Base-by-base conservation (phyloP, 2,797 vertebrate genomes). In the Antennarius maculatus region DNA sequence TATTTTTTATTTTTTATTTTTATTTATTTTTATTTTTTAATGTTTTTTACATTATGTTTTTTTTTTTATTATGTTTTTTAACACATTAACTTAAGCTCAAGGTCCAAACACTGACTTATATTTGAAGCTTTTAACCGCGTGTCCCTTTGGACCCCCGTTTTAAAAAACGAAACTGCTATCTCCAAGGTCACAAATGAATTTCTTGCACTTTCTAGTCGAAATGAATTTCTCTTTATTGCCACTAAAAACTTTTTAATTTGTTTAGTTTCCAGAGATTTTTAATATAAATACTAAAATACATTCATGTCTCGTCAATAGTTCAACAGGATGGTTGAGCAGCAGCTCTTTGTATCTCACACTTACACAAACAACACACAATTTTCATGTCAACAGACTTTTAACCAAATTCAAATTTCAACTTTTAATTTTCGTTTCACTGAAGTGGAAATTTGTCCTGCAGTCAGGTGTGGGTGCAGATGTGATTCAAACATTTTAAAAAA, bases 81-180 rank as follows among this genome's bases (percentile, higher is more conserved):
- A 60, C 37, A 28, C 41, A 42, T 11, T 58, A 47, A 54, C 27
- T 23, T 54, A 34, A 52, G 29, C 54, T 64, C 37, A 69, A 59
- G 53, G 61, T 55, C 39, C 27, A 11, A 27, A 12, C 39, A 18
- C 18, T 15, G 1, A 3, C 18, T 45, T 57, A 50, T 49, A 57
- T 56, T 16, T 18, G 4, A 16, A 16, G 45, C 18, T 43, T 29
- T 54, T 0, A 39, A 14, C 3, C 18, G 27, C 31, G 13, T 37
- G 3, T 15, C 37, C 17, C 8, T 5, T 8, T 18, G 23, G 59
- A 29, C 34, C 17, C 39, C 10, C 8, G 12, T 11, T 58, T 51
- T 31, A 16, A 4, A 4, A 51, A 31, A 2, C 5, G 5, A 31
- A 71, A 52, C 8, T 12, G 8, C 43, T 53, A 9, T 41, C 41